A percentile compares a stretch with the other conserved stretches of the same genome.
Evolutionary conservation across 2,113 vertebrate genomes (phyloP).

Genomic region (Catharus fuscescens): DNA sequence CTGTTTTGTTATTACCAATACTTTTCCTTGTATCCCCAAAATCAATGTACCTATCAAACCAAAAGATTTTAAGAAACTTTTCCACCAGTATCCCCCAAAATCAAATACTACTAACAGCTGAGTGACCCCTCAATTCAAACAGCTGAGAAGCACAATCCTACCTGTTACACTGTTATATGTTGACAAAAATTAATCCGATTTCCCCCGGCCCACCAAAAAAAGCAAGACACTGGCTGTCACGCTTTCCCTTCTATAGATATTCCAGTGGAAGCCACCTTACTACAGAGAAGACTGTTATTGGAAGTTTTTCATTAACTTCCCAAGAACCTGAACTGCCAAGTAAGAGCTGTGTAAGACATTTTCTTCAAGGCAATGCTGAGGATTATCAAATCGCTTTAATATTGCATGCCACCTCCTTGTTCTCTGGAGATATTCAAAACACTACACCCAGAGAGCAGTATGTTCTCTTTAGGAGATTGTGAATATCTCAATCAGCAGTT

Average conservation of each 20-base stretch:
- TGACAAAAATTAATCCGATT: not conserved
- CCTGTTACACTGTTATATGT: not conserved
- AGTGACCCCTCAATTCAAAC: not conserved
- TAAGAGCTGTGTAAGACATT: not conserved
- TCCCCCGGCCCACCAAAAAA: not conserved
- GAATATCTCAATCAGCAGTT: not conserved
- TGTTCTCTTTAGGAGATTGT: not conserved
- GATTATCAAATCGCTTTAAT: not conserved
- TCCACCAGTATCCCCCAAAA: not conserved
- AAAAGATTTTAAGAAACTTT: not conserved
- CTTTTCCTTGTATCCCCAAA: not conserved
- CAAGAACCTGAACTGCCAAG: fast-evolving
- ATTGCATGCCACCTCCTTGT: not conserved
- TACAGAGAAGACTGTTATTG: not conserved
- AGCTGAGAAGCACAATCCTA: not conserved
- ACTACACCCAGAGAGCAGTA: not conserved
- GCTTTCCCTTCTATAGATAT: not conserved
- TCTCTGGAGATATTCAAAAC: not conserved
- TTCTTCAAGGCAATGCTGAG: not conserved
- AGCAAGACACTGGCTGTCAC: not conserved
- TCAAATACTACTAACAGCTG: not conserved
- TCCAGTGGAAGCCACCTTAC: not conserved
- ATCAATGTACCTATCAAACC: not conserved
- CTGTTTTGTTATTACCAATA: not conserved
- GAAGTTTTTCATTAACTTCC: not conserved